Evolutionary conservation across 2,888 invertebrate genomes (phyloP).

Genomic region (Temnothorax ravouxi): DNA sequence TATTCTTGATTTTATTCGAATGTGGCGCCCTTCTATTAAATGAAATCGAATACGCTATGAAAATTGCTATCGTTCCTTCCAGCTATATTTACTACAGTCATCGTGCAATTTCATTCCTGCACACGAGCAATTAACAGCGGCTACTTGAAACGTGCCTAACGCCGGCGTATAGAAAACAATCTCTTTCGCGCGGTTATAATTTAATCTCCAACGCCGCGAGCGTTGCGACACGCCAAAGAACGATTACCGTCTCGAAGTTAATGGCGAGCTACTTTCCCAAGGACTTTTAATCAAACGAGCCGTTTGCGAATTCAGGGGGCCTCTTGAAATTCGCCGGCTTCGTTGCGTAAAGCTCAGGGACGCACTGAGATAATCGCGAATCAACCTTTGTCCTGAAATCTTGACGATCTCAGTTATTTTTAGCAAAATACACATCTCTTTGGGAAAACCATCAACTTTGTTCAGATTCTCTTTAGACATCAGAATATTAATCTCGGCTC

Average conservation of each 20-base stretch:
- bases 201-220: constrained; percentile 41
- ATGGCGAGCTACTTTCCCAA: constrained; percentile 63
- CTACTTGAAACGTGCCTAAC: constrained; percentile 30
- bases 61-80: constrained; percentile 1
- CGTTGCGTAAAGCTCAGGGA: constrained; percentile 62
- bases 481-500: not conserved
- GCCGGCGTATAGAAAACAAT: constrained; percentile 18
- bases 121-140: constrained; percentile 34
- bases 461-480: not conserved
- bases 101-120: constrained; percentile 28
- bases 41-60: not conserved
- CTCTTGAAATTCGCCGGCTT: constrained; percentile 35
- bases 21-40: not conserved
- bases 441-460: not conserved
- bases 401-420: not conserved
- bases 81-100: not conserved
- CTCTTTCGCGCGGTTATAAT: constrained; percentile 45
- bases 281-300: constrained; percentile 61
- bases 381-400: not conserved
- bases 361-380: constrained; percentile 11
- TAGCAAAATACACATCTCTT: not conserved
- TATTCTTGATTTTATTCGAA: not conserved
- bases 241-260: constrained; percentile 50
- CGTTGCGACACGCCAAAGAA: constrained; percentile 44
- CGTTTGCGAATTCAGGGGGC: constrained; percentile 56